phyloP scores from a whole-genome alignment of 2,797 vertebrate species.

The Rhinoraja longicauda region DNA sequence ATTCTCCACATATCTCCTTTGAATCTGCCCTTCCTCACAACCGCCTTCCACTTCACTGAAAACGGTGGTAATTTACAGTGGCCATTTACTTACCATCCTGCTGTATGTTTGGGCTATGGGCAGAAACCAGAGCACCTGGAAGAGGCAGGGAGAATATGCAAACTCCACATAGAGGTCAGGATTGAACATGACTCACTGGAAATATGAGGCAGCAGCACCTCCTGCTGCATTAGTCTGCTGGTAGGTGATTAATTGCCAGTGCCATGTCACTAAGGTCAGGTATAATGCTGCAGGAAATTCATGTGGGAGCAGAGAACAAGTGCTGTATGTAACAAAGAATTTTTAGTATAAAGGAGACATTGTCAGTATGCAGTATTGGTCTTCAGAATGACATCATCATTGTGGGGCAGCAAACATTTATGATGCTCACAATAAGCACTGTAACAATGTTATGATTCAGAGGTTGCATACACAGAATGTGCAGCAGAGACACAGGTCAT shows the following conservation, averaged over 20 bases:
- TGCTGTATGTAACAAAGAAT: neutral
- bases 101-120: no score
- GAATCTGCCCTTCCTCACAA: no score
- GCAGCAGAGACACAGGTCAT: neutral
- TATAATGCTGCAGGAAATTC: neutral
- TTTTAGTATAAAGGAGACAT: neutral
- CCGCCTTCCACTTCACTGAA: no score
- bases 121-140: no score
- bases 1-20: no score
- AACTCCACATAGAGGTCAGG: no score
- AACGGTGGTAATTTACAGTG: no score
- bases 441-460: neutral
- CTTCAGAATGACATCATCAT: neutral
- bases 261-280: neutral
- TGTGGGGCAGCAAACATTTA: no score
- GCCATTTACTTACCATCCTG: no score
- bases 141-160: no score
- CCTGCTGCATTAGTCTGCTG: neutral
- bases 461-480: neutral
- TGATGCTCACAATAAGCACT: neutral
- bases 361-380: neutral
- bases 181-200: no score
- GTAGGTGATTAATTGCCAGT: neutral
- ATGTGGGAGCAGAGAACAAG: neutral
- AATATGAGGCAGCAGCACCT: no score